Base-by-base conservation (phyloP, 1,140 invertebrate genomes). In the Formica selysi region DNA sequence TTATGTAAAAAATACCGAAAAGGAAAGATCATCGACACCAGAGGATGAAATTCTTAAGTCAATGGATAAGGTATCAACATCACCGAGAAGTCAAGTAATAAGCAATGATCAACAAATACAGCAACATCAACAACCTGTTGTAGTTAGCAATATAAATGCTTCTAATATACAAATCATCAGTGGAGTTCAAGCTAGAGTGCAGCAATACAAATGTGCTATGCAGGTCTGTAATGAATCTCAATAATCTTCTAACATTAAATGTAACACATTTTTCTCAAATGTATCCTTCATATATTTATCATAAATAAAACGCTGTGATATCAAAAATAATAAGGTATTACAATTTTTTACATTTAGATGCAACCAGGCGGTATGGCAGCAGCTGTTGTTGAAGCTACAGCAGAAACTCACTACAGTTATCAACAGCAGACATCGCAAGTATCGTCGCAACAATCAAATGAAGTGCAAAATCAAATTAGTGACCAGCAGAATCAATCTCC, bases 181-280 rank as follows among this genome's bases (percentile, higher is more conserved):
- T 67, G 95, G 95, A 48, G 92, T 94, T 13, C 95, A 95, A 86
- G 94, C 93, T 7, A 93, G 95, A 70, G 94, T 95, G 29, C 95
- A 95, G 84, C 95, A 95, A 81, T 95, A 95, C 84, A 96, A 96
- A 92, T 95, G 95, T 94, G 95, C 95, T 83, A 95, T 95, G 95
- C 95, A 95, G 95, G 95, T 95, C 71, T 59, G 92, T 91, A 86
- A 38, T 85, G 6, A n/a, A 29, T n/a, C 36, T n/a, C 32, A 81
- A 29, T 62, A 29, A 73, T 68, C 41, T 48, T 65, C 29, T 51
- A 29, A 61, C 62, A 51, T 57, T 32, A 32, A 44, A 29, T 48
- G 26, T 2, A 51, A 4, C 7, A 26, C 22, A 6, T 32, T 57
- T 65, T 6, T 38, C 0, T 54, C 36, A 29, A 11, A 67, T 13